Evolutionary conservation across 2,113 vertebrate genomes (phyloP), one percentile per base, ranked within the genome.

Genomic region (Takifugu bimaculatus): DNA sequence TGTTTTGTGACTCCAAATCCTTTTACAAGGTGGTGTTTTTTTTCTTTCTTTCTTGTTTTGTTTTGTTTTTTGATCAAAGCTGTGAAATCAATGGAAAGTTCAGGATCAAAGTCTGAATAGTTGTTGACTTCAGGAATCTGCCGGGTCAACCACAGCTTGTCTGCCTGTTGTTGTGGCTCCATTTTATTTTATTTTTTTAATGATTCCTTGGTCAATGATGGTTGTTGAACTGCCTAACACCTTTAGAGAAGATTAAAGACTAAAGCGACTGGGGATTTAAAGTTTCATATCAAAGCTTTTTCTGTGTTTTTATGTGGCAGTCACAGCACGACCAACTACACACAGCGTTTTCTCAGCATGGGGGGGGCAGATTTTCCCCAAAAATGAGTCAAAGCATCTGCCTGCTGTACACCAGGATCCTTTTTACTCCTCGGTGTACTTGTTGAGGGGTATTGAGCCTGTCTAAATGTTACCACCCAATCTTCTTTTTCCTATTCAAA

Each of bases 361-460:
- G 61, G 13, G 13, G 60, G 59, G 78, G 65, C 53, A 42, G 54
- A 72, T 75, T 72, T 72, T 76, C 57, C 65, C 63, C 26, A 54
- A 39, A 39, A 73, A 76, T 63, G 64, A 79, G 64, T 80, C 29
- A 72, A 54, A 69, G 72, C 69, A 78, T 83, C 63, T 79, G 78
- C 77, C 77, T 72, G 61, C 78, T 78, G 69, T 63, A 64, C 20
- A 27, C 60, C 57, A 50, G 45, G 54, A 72, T 78, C 74, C 39
- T 57, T 56, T 75, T 66, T 70, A 77, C 75, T 75, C 68, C 68
- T 69, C 29, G 50, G 52, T 66, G 83, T 63, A 58, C 70, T 75
- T 60, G 55, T 65, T 72, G 51, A 28, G 28, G 2, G 4, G 42
- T 29, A 39, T 47, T 61, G 53, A 62, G 59, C 12, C 54, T 43